A percentile compares a stretch with the other conserved stretches of the same genome.
phyloP scores from a whole-genome alignment of 30 jellyfish, hydroid and myxozoan genomes.

The Phacellophora camtschatica region DNA sequence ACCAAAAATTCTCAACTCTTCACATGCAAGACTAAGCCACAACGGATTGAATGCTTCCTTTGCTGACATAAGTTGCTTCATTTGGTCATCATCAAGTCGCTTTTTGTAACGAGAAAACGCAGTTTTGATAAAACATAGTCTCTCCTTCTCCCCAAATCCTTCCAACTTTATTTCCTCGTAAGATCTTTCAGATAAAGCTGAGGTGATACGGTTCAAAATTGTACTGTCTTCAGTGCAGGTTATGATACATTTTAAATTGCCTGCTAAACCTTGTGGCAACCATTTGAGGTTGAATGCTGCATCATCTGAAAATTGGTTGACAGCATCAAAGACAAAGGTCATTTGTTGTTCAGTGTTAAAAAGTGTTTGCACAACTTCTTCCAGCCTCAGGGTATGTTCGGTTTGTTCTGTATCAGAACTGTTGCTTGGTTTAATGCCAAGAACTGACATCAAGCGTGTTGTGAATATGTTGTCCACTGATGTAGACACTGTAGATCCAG shows the following conservation, averaged over 20 bases:
- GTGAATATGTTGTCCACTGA: slow-evolving; percentile 36
- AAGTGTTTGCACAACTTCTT: slow-evolving; percentile 5
- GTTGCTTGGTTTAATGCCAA: neutral
- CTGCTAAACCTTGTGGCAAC: slow-evolving; percentile 63
- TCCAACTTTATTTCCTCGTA: neutral
- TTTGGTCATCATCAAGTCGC: slow-evolving; percentile 70
- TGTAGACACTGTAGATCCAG: slow-evolving; percentile 70
- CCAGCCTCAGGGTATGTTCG: neutral
- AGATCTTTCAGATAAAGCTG: neutral
- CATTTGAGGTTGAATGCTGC: slow-evolving; percentile 38
- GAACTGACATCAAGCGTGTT: neutral
- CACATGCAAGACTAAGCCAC: slow-evolving; percentile 89
- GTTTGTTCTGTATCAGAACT: slow-evolving; percentile 1
- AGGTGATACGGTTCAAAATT: neutral
- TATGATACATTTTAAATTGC: slow-evolving; percentile 53
- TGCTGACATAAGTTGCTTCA: slow-evolving; percentile 32
- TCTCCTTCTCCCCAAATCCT: slow-evolving; percentile 54
- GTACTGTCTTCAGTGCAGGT: slow-evolving; percentile 65
- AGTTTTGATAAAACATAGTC: slow-evolving; percentile 5
- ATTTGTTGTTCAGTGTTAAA: neutral
- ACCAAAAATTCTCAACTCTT: slow-evolving; percentile 89
- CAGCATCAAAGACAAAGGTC: slow-evolving; percentile 71
- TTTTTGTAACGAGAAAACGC: slow-evolving; percentile 66
- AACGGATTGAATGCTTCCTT: slow-evolving; percentile 75
- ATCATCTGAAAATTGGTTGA: slow-evolving; percentile 65